Conservation (phyloP, 2,797 vertebrate species). For the Acipenser oxyrinchus region DNA sequence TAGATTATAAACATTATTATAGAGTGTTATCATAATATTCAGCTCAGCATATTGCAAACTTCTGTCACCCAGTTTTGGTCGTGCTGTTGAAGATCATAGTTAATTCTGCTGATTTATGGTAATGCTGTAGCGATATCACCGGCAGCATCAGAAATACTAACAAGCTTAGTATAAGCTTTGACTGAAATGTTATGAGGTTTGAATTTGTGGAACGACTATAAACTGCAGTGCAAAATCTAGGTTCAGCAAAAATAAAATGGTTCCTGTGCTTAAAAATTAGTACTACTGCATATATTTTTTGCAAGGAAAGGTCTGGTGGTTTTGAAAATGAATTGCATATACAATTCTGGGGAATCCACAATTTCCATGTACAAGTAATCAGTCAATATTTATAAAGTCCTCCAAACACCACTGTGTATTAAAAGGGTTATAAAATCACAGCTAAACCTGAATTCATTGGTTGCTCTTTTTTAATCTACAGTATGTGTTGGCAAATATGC, state of each 20-base stretch:
- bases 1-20: constrained; percentile 99
- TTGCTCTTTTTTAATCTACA: constrained; percentile 48
- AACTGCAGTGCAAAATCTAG: constrained; percentile 89
- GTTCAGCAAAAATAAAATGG: constrained; percentile 88
- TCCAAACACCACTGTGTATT: constrained; percentile 53
- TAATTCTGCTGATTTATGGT: constrained; percentile 99
- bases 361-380: constrained; percentile 49
- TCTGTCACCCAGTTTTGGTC: constrained; percentile 87
- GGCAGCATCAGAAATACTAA: constrained; percentile 96
- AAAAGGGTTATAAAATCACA: constrained; percentile 50
- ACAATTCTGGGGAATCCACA: constrained; percentile 29
- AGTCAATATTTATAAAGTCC: constrained; percentile 34
- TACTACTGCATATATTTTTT: constrained; percentile 65
- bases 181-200: constrained; percentile 97
- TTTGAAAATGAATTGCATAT: constrained; percentile 51
- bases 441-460: constrained; percentile 51
- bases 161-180: constrained; percentile 99
- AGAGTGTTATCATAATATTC: constrained; percentile 99
- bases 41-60: constrained; percentile 94
- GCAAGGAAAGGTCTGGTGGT: constrained; percentile 62
- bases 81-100: constrained; percentile 96
- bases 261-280: constrained; percentile 67
- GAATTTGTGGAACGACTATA: constrained; percentile 95
- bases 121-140: constrained; percentile 85
- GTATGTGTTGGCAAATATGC: neutral